A percentile compares a stretch with the other conserved stretches of the same genome.
Conservation (phyloP, 2,888 invertebrate species). For the Suillia variegata region DNA sequence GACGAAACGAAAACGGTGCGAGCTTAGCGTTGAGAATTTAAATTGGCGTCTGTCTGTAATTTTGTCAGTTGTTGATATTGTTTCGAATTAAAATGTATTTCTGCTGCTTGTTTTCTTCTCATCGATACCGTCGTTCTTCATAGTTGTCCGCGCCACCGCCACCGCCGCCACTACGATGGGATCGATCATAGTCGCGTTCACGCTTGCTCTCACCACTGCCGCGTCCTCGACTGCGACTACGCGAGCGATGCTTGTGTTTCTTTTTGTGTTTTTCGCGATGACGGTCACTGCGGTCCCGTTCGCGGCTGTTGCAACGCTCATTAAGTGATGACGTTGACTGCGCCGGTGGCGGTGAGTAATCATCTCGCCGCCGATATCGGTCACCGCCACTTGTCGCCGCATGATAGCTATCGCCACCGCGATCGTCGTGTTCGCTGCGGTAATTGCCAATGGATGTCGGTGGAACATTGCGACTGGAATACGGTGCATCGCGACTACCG, state of each 20-base stretch:
- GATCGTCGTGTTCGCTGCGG: conserved; percentile 56
- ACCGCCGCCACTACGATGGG: conserved; percentile 22
- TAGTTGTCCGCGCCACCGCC: conserved; percentile 35
- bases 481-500: conserved; percentile 28
- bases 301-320: conserved; percentile 39
- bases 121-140: conserved; percentile 47
- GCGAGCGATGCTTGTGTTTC: conserved; percentile 55
- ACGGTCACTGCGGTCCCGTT: conserved; percentile 35
- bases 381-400: conserved; percentile 39
- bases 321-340: conserved; percentile 21
- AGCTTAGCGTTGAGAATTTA: too few relatives aligned
- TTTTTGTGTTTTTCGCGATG: conserved; percentile 56
- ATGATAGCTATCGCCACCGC: conserved; percentile 42
- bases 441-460: conserved; percentile 36
- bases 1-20: too few relatives aligned
- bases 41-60: too few relatives aligned
- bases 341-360: conserved; percentile 38
- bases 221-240: conserved; percentile 48
- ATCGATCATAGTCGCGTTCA: conserved; percentile 35
- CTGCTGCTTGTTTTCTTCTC: too few relatives aligned
- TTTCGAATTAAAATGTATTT: too few relatives aligned
- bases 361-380: conserved; percentile 41
- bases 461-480: conserved; percentile 19
- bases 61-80: too few relatives aligned
- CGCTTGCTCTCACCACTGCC: conserved; percentile 44